Evolutionary conservation across 1,140 invertebrate species (phyloP).

Genomic region (Hyphantria cunea): DNA sequence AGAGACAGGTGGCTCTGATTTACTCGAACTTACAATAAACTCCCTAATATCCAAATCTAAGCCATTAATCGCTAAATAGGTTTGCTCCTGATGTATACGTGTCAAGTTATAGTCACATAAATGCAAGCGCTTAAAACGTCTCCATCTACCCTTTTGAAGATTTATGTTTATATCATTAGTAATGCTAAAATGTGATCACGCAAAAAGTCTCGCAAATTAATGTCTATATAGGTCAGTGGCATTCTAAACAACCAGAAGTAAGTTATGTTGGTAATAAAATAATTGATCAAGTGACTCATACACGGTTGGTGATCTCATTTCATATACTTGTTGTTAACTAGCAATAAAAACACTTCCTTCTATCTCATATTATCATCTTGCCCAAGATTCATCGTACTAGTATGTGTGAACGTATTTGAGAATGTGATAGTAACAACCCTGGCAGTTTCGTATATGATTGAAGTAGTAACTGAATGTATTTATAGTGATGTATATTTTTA

Average conservation of each 20-base stretch:
- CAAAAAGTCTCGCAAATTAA: slow-evolving; percentile 4
- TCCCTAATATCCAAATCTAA: too few relatives aligned
- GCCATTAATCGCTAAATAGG: too few relatives aligned
- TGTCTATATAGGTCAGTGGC: slow-evolving; percentile 60
- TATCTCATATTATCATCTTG: slow-evolving; percentile 27
- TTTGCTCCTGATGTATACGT: too few relatives aligned
- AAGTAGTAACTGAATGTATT: too few relatives aligned
- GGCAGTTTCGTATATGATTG: neutral
- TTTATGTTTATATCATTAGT: too few relatives aligned
- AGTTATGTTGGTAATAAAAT: slow-evolving; percentile 33
- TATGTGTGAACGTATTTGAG: slow-evolving; percentile 1
- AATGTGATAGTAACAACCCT: neutral
- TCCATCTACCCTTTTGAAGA: too few relatives aligned
- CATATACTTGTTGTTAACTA: slow-evolving; percentile 12
- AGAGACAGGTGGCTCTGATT: too few relatives aligned
- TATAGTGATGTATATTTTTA: too few relatives aligned
- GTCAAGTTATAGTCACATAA: too few relatives aligned
- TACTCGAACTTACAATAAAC: too few relatives aligned
- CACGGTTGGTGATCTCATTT: slow-evolving; percentile 41
- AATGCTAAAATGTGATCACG: too few relatives aligned
- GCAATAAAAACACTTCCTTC: slow-evolving; percentile 32
- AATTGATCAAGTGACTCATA: slow-evolving; percentile 35
- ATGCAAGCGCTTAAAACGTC: too few relatives aligned
- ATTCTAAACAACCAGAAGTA: slow-evolving; percentile 41
- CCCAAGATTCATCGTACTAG: slow-evolving; percentile 16